These are phyloP conservation scores for Pemphigus obesinymphae DNA, from an alignment of 1,140 invertebrate genomes.

Conservation along the genomic window DNA sequence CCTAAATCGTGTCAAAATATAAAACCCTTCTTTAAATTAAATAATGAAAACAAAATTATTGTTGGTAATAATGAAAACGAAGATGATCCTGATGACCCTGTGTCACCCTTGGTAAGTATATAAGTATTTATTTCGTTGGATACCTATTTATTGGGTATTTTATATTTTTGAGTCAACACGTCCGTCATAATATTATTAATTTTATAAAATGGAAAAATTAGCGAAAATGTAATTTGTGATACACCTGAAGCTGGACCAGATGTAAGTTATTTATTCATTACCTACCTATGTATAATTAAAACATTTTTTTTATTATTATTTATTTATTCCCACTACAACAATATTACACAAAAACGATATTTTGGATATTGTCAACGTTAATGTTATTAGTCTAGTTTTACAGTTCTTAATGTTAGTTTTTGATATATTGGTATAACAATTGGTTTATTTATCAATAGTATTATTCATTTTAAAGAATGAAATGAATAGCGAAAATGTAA, in stretches of 20 bases:
- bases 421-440: no score
- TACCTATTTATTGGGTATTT: not conserved
- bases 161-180: not conserved
- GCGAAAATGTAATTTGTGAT: not conserved
- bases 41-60: not conserved
- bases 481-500: not conserved
- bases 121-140: not conserved
- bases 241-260: not conserved
- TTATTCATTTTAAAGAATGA: not conserved
- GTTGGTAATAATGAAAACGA: not conserved
- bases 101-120: not conserved
- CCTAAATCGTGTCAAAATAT: not conserved
- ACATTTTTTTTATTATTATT: not conserved
- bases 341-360: no score
- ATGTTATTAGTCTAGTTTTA: no score
- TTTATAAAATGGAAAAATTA: not conserved
- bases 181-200: slow-evolving; percentile 10
- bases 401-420: no score
- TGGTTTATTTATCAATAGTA: not conserved
- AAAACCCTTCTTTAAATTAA: slow-evolving; percentile 5
- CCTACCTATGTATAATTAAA: not conserved
- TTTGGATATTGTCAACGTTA: no score
- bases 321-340: no score
- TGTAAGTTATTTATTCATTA: slow-evolving; percentile 19
- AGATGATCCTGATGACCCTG: not conserved